Evolutionary conservation across 2,797 vertebrate species (phyloP), one percentile per base, ranked within the genome.

Genomic region (Tarsius wallacei): DNA sequence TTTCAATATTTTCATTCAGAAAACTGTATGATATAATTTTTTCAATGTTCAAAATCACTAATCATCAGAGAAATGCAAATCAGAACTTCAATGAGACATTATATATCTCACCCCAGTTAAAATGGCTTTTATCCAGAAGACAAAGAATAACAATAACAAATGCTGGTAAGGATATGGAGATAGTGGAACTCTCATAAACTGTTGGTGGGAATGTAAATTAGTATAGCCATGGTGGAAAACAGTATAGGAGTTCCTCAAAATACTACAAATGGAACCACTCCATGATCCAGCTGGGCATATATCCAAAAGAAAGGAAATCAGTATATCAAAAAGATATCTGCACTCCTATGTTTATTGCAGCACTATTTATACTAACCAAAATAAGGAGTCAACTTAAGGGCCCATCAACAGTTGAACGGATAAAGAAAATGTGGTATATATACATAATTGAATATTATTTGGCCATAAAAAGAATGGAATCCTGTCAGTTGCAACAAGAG

Each of bases 1-100:
- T n/a, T 76, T 53, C 47, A 33, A 59, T 33, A 26, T 28, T 66
- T 86, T 93, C 78, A 71, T 74, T 90, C 17, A 78, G 64, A 95
- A 86, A 51, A 77, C 24, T 42, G 19, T 63, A 16, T 31, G n/a
- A 77, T 59, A 5, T 26, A 82, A 57, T 17, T 36, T 70, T 70
- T 70, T 70, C 33, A 36, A 17, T 70, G 33, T 70, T 70, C 66
- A 70, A 70, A 4, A 12, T 36, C 66, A 19, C 66, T 36, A 70
- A 70, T 36, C 66, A 36, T 36, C 66, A 12, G 66, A 70, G 19
- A 70, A 70, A 70, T 70, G 66, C 33, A 70, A 70, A 70, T 70
- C 66, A 70, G 36, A 70, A 70, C 66, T 36, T 36, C 66, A 70
- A 2, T 70, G 33, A 36, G 19, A 21, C 21, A 22, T 70, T 17